These are phyloP conservation scores for Zaprionus nigranus DNA, from an alignment of 1,140 invertebrate species.

Conservation along the genomic window DNA sequence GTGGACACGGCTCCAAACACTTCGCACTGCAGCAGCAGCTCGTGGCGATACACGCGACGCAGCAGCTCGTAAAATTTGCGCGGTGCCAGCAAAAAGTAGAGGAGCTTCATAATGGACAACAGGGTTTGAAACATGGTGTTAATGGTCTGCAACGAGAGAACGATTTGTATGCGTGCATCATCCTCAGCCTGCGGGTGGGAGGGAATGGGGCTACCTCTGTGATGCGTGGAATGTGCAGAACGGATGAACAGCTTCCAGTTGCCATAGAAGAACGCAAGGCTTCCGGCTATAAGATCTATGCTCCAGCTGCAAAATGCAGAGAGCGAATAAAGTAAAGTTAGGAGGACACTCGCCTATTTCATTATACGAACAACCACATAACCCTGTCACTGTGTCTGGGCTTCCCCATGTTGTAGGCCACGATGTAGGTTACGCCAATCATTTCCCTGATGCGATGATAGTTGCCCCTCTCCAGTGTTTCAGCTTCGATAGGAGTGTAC, in stretches of 20 bases:
- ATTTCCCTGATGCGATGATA: conserved; percentile 65
- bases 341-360: conserved; percentile 26
- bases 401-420: conserved; percentile 66
- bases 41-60: conserved; percentile 50
- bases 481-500: conserved; percentile 50
- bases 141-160: conserved; percentile 49
- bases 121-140: conserved; percentile 60
- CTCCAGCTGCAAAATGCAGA: conserved; percentile 43
- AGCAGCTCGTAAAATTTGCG: conserved; percentile 54
- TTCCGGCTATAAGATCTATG: conserved; percentile 51
- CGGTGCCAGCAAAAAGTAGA: conserved; percentile 64
- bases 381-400: conserved; percentile 41
- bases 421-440: conserved; percentile 50
- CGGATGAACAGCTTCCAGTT: conserved; percentile 58
- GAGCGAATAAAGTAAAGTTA: conserved; percentile 28
- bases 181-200: neutral
- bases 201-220: conserved; percentile 11
- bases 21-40: conserved; percentile 63
- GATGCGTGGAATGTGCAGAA: conserved; percentile 51
- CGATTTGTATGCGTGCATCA: conserved; percentile 36
- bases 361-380: conserved; percentile 47
- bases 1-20: conserved; percentile 53
- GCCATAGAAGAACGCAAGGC: conserved; percentile 60
- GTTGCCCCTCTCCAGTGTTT: conserved; percentile 48
- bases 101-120: conserved; percentile 65